A percentile compares a stretch with the other conserved stretches of the same genome.
These are phyloP conservation scores for Thyatira batis DNA, from an alignment of 2,888 invertebrate species.

Conservation along the genomic window DNA sequence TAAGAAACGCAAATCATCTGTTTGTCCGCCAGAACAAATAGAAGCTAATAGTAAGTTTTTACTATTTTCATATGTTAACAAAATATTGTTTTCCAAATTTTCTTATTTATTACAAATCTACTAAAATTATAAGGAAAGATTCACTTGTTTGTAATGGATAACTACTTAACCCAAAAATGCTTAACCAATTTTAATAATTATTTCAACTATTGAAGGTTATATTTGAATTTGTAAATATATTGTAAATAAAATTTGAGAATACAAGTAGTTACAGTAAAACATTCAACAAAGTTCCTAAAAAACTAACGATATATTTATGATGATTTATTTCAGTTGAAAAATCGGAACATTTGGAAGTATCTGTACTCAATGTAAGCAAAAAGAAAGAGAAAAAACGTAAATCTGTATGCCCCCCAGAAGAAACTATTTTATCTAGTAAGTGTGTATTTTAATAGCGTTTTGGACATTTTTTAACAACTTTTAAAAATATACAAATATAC, in stretches of 20 bases:
- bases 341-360: constrained; percentile 12
- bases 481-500: too few relatives aligned
- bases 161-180: too few relatives aligned
- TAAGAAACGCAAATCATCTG: constrained; percentile 9
- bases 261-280: too few relatives aligned
- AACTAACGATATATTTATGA: not conserved
- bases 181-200: too few relatives aligned
- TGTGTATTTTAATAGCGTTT: not conserved
- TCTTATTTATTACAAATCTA: too few relatives aligned
- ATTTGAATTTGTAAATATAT: too few relatives aligned
- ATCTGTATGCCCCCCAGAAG: constrained; percentile 15
- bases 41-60: not conserved
- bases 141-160: too few relatives aligned
- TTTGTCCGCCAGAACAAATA: not conserved
- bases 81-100: too few relatives aligned
- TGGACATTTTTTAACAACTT: too few relatives aligned
- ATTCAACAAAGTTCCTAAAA: not conserved
- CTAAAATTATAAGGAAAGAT: too few relatives aligned
- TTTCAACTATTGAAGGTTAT: too few relatives aligned
- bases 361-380: constrained; percentile 24
- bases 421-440: constrained; percentile 23
- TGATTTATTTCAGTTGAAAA: not conserved
- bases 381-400: constrained; percentile 32
- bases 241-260: too few relatives aligned
- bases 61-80: not conserved